Base-by-base conservation (phyloP, 1,140 invertebrate species). In the Drosophila lowei region DNA sequence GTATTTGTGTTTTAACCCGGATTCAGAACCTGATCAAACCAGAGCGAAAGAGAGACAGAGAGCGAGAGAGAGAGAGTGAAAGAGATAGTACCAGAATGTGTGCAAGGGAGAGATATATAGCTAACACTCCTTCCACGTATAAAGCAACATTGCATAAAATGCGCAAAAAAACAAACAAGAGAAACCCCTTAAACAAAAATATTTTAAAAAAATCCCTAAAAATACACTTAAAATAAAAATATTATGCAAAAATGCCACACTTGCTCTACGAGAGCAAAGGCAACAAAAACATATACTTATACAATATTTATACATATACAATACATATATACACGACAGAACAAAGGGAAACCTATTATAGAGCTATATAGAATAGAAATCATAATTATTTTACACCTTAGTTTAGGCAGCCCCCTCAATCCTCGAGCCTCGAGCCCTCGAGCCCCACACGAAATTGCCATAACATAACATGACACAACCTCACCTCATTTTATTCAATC, bases 61-160 rank as follows among this genome's bases (percentile, higher is more conserved):
- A 61, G 42, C 18, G 52, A 71, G 42, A 50, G 67, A 63, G 28
- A n/a, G 38, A 58, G 25, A 34, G n/a, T 21, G 23, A 46, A 43
- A 46, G 21, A 56, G 41, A 47, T 21, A 58, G 56, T 48, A 56
- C 38, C 41, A 56, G 54, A 56, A 59, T 54, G 30, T 62, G 60
- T 67, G 53, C 44, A 42, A 43, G 54, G 44, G 30, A 53, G 30
- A 53, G 58, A 70, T 59, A 72, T 68, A 74, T 70, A 83, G 78
- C 78, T 78, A 81, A 84, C 28, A 88, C 78, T 86, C 83, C 83
- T 86, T 86, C 83, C 83, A 86, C 71, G 52, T 76, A 75, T 60
- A 78, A 86, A 86, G 83, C 83, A 86, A 86, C 78, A 83, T 73
- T 68, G 83, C 83, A 86, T 86, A 75, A 78, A 86, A 86, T 86